Base-by-base conservation (phyloP, 35 echinoderm and acorn worm genomes). In the Lytechinus pictus region DNA sequence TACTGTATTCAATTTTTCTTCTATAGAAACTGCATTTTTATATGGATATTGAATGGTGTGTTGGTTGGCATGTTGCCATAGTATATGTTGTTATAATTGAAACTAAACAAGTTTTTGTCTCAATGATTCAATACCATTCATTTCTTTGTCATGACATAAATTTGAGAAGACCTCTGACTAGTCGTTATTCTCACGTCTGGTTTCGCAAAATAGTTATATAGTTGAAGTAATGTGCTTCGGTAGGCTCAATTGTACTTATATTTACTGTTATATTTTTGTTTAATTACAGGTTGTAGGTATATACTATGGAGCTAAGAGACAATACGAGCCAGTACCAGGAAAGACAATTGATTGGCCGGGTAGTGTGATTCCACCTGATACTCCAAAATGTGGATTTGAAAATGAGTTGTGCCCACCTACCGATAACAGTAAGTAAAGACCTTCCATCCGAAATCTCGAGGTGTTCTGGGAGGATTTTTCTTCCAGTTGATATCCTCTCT, bases 261-360 rank as follows among this genome's bases (percentile, higher is more conserved):
- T 54, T 90, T 13, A 6, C 14, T 52, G 28, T 8, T 9, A 3
- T 89, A 52, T 92, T 52, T 57, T 90, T 60, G 28, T 86, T 61
- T 96, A 4, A 27, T 58, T 95, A 27, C 92, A 99, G 98, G 98
- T 99, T 54, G 96, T 97, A 13, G 98, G 98, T 7, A 86, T 96
- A 29, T 99, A 97, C 94, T 95, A 95, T 91, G 95, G 96, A 56
- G 96, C 95, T 10, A 51, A 56, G 24, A 94, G 97, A 95, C 33
- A 28, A 19, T 99, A 97, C 54, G 88, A 94, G 55, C 89, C 90
- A 54, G 86, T 99, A 1, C 4, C 56, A 8, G 94, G 95, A 9
- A 95, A 87, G 29, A 87, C 52, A 3, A 99, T 99, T 33, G 94
- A 97, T 52, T 99, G 98, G 98, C 98, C 98, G 1, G 98, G 98